Evolutionary conservation across 2,888 invertebrate genomes (phyloP).

Genomic region (Odontomyia ornata): DNA sequence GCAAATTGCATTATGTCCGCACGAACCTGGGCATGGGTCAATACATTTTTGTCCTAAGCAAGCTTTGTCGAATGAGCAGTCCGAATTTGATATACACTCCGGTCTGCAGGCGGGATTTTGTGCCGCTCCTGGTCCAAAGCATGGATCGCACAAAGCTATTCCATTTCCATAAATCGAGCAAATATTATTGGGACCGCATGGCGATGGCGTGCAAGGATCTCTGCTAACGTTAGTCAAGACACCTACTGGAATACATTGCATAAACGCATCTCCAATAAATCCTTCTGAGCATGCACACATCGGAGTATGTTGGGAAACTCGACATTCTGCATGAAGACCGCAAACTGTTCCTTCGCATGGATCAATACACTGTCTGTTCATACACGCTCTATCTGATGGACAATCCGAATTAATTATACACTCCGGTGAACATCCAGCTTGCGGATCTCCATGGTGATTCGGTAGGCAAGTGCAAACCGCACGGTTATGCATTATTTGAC

Average conservation of each 20-base stretch:
- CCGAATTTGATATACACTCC: constrained; percentile 82
- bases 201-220: constrained; percentile 79
- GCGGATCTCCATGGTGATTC: constrained; percentile 82
- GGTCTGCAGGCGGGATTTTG: constrained; percentile 81
- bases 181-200: constrained; percentile 74
- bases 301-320: constrained; percentile 83
- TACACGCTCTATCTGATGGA: constrained; percentile 75
- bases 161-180: constrained; percentile 78
- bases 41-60: constrained; percentile 78
- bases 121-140: constrained; percentile 72
- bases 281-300: constrained; percentile 81
- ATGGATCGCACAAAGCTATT: constrained; percentile 82
- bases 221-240: constrained; percentile 70
- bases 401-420: constrained; percentile 87
- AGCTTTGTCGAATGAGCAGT: constrained; percentile 80
- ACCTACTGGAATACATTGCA: constrained; percentile 72
- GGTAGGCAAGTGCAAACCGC: constrained; percentile 81
- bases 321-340: constrained; percentile 82
- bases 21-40: constrained; percentile 82
- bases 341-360: constrained; percentile 80
- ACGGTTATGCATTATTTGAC: constrained; percentile 73
- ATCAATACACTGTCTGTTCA: constrained; percentile 77
- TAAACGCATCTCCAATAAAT: constrained; percentile 81
- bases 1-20: constrained; percentile 78
- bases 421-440: constrained; percentile 78